Percentiles rank a stretch among this genome's conserved stretches.
Evolutionary conservation across 1,140 invertebrate species (phyloP).

Genomic region (Penaeus vannamei): DNA sequence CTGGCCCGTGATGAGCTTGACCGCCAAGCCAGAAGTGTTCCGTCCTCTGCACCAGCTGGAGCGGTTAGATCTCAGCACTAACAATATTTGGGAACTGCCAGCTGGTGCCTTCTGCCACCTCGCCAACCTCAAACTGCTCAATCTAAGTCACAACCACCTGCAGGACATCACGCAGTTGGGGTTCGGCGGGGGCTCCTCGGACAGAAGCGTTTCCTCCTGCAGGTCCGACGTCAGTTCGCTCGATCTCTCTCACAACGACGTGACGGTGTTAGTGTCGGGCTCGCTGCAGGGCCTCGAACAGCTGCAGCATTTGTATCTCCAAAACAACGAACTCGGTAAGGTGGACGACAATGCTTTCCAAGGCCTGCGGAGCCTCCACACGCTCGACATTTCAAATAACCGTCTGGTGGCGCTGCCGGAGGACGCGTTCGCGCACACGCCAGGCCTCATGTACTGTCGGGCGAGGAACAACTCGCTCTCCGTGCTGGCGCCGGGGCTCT

Average conservation of each 20-base stretch:
- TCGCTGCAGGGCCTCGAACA: slow-evolving; percentile 79
- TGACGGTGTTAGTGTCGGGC: slow-evolving; percentile 77
- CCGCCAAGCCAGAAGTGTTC: slow-evolving; percentile 80
- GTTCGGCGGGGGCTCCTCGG: slow-evolving; percentile 81
- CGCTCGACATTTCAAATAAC: slow-evolving; percentile 88
- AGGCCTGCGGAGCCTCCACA: slow-evolving; percentile 71
- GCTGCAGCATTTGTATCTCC: slow-evolving; percentile 79
- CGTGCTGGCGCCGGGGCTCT: slow-evolving; percentile 86
- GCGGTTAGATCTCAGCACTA: slow-evolving; percentile 78
- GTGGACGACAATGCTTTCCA: slow-evolving; percentile 67
- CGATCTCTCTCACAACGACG: slow-evolving; percentile 79
- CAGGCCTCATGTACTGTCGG: slow-evolving; percentile 82
- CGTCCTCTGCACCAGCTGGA: slow-evolving; percentile 79
- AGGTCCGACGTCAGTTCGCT: slow-evolving; percentile 82
- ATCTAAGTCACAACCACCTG: slow-evolving; percentile 87
- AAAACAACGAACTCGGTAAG: slow-evolving; percentile 78
- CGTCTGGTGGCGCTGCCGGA: slow-evolving; percentile 80
- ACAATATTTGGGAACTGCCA: slow-evolving; percentile 79
- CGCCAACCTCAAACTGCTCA: slow-evolving; percentile 82
- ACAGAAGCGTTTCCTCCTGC: slow-evolving; percentile 70
- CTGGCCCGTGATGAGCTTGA: slow-evolving; percentile 79
- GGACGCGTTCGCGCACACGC: slow-evolving; percentile 76
- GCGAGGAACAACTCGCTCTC: slow-evolving; percentile 80
- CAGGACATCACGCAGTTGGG: slow-evolving; percentile 83
- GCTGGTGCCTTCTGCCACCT: slow-evolving; percentile 75